Evolutionary conservation across 2,113 vertebrate species (phyloP).

Genomic region (Apaloderma vittatum): DNA sequence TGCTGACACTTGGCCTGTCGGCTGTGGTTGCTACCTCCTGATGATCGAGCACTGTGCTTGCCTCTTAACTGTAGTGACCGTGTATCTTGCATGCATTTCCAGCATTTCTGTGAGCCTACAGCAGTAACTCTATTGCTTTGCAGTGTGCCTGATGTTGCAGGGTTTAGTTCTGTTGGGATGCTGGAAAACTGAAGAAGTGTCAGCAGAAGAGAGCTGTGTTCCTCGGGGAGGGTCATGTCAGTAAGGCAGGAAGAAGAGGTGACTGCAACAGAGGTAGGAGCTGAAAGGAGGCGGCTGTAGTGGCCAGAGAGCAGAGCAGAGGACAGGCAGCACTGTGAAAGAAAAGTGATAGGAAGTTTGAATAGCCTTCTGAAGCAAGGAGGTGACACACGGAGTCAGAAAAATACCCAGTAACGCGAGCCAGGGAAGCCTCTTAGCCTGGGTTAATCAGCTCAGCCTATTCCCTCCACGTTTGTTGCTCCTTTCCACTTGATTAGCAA

Average conservation of each 20-base stretch:
- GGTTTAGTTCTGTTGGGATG: not conserved
- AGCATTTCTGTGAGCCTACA: not conserved
- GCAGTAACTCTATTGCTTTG: not conserved
- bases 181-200: not conserved
- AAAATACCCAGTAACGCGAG: not conserved
- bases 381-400: not conserved
- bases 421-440: not conserved
- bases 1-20: not conserved
- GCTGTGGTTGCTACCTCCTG: not conserved
- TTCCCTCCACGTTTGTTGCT: not conserved
- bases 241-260: not conserved
- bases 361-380: not conserved
- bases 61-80: accelerated
- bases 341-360: not conserved
- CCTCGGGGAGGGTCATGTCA: not conserved
- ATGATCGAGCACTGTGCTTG: accelerated
- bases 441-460: not conserved
- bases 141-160: not conserved
- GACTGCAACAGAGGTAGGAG: not conserved
- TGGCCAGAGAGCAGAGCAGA: not conserved
- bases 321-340: not conserved
- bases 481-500: not conserved
- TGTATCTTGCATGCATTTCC: not conserved
- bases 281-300: accelerated
- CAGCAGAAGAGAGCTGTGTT: not conserved